A percentile compares a stretch with the other conserved stretches of the same genome.
phyloP scores from a whole-genome alignment of 2,797 vertebrate genomes.

The Salarias fasciatus region DNA sequence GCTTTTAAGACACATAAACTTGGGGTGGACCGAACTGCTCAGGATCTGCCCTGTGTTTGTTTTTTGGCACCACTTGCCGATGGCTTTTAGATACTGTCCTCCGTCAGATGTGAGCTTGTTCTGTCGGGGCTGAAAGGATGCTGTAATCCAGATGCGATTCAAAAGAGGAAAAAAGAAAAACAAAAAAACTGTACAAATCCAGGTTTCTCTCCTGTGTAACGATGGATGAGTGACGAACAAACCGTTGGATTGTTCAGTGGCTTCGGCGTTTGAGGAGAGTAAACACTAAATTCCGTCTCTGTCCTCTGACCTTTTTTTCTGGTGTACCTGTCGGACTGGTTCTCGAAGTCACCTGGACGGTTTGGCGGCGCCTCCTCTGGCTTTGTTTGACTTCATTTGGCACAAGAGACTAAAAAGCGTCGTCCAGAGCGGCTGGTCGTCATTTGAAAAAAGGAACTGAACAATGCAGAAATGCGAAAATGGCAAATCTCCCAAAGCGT shows the following conservation, averaged over 20 bases:
- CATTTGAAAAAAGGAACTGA: neutral
- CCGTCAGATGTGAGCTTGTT: constrained; percentile 42
- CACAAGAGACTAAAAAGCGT: constrained; percentile 16
- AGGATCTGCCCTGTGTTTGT: constrained; percentile 47
- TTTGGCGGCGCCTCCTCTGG: constrained; percentile 21
- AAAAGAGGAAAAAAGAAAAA: constrained; percentile 14
- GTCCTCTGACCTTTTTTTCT: constrained; percentile 8
- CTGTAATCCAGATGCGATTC: constrained; percentile 46
- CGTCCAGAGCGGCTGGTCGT: constrained; percentile 27
- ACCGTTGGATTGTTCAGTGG: neutral
- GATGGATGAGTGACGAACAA: neutral
- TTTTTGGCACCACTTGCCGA: constrained; percentile 64
- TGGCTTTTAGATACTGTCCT: constrained; percentile 70
- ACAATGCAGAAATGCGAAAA: neutral
- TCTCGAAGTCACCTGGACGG: constrained; percentile 8
- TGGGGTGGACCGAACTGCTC: constrained; percentile 61
- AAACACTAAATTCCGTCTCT: constrained; percentile 5
- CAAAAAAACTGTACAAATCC: constrained; percentile 52
- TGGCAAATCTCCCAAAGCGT: constrained; percentile 19
- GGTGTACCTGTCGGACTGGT: constrained; percentile 20
- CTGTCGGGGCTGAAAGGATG: constrained; percentile 31
- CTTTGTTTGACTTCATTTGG: constrained; percentile 38
- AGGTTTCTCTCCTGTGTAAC: constrained; percentile 22
- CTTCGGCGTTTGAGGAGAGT: constrained; percentile 12
- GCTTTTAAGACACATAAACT: constrained; percentile 75